These are phyloP conservation scores for Spisula solida DNA, from an alignment of 2,888 invertebrate species.

Conservation along the genomic window DNA sequence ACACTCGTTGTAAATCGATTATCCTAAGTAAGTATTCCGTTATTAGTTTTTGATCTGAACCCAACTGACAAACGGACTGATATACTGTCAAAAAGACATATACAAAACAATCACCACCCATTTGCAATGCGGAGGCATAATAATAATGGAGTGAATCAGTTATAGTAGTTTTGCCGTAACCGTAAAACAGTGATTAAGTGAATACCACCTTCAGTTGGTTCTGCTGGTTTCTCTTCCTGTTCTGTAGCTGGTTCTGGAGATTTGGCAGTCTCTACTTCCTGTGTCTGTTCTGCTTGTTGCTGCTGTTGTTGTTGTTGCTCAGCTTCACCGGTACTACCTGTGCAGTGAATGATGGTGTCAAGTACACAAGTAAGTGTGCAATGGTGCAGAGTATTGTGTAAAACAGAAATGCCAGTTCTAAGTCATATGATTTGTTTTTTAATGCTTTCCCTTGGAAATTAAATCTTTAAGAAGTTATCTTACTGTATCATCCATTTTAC, in stretches of 20 bases:
- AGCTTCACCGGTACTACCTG: constrained; percentile 38
- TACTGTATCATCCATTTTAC: too few relatives aligned
- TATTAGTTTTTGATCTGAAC: too few relatives aligned
- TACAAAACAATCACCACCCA: not conserved
- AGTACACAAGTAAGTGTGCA: not conserved
- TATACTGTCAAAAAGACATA: not conserved
- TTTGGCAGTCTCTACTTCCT: constrained; percentile 57
- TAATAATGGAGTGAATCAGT: not conserved
- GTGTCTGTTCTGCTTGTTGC: constrained; percentile 48
- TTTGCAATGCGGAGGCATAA: not conserved
- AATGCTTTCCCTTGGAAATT: too few relatives aligned
- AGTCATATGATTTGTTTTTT: too few relatives aligned
- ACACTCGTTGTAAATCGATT: too few relatives aligned
- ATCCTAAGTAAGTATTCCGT: too few relatives aligned
- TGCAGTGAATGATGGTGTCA: constrained; percentile 16
- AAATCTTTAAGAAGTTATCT: too few relatives aligned
- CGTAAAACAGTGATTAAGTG: not conserved
- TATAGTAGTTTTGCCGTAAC: not conserved
- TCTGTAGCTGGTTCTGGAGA: constrained; percentile 37
- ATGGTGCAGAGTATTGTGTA: not conserved
- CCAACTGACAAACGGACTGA: too few relatives aligned
- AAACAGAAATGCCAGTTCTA: not conserved
- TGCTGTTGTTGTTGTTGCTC: constrained; percentile 22
- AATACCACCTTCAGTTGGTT: constrained; percentile 25
- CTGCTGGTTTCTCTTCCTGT: constrained; percentile 31